These are phyloP conservation scores for Ophion ventricosus DNA, from an alignment of 2,888 invertebrate species.

Conservation along the genomic window DNA sequence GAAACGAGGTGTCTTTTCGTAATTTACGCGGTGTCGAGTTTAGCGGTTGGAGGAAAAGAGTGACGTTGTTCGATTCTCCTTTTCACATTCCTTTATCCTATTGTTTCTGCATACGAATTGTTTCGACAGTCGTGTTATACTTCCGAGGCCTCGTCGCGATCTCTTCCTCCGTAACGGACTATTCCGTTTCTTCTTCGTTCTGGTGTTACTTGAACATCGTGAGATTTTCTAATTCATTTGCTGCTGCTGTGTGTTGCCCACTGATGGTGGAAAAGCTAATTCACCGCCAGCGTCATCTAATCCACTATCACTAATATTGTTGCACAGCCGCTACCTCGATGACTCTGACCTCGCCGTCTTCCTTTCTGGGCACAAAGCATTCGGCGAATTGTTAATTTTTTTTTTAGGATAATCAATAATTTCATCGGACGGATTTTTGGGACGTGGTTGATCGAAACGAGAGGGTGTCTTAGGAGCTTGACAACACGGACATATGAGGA, in stretches of 20 bases:
- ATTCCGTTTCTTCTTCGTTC: slow-evolving; percentile 2
- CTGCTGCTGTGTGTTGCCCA: slow-evolving; percentile 32
- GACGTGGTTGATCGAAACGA: too few relatives aligned
- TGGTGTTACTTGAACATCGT: slow-evolving; percentile 46
- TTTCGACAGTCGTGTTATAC: background rate
- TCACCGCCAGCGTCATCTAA: slow-evolving; percentile 30
- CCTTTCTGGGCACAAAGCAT: slow-evolving; percentile 52
- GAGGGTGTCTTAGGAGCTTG: too few relatives aligned
- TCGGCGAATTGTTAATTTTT: slow-evolving; percentile 2
- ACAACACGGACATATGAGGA: too few relatives aligned
- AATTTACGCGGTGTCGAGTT: slow-evolving; percentile 25
- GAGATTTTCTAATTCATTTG: slow-evolving; percentile 36
- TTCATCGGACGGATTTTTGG: too few relatives aligned
- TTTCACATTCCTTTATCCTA: background rate
- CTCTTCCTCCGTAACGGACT: slow-evolving; percentile 38
- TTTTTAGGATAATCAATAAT: too few relatives aligned
- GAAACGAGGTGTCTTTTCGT: slow-evolving; percentile 30
- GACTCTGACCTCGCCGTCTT: slow-evolving; percentile 57
- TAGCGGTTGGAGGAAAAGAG: background rate
- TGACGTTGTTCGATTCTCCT: background rate
- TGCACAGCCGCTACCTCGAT: slow-evolving; percentile 64
- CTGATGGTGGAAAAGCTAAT: background rate
- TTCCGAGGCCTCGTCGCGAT: slow-evolving; percentile 31
- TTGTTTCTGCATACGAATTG: background rate
- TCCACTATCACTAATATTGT: slow-evolving; percentile 65